Conservation (phyloP, 2,888 invertebrate genomes). For the Caenorhabditis sinica region DNA sequence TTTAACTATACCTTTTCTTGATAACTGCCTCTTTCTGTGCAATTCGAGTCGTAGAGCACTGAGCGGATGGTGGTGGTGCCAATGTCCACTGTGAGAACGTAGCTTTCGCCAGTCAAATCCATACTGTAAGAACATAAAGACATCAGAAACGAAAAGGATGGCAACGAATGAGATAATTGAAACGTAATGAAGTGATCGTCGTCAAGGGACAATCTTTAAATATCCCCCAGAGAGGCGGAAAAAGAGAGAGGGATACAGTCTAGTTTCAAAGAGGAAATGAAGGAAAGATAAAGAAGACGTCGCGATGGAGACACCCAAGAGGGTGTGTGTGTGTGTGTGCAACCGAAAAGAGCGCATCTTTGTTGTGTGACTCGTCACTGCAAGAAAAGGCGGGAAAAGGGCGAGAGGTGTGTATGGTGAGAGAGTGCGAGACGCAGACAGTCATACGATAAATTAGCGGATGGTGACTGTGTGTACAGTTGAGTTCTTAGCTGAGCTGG, state of each 20-base stretch:
- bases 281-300: constrained; percentile 28
- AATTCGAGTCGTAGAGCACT: constrained; percentile 75
- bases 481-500: background rate
- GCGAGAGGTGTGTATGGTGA: constrained; percentile 22
- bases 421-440: constrained; percentile 53
- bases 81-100: constrained; percentile 76
- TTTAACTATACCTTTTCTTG: constrained; percentile 59
- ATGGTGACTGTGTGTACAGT: constrained; percentile 11
- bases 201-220: constrained; percentile 48
- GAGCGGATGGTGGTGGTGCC: constrained; percentile 80
- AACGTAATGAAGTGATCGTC: constrained; percentile 18
- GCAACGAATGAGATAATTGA: constrained; percentile 21
- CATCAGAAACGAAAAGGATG: constrained; percentile 27
- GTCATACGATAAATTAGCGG: constrained; percentile 32
- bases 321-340: constrained; percentile 33
- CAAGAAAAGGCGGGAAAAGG: constrained; percentile 28
- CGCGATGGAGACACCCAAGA: constrained; percentile 26
- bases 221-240: constrained; percentile 24
- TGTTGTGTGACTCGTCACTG: constrained; percentile 44
- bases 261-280: constrained; percentile 35
- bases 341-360: constrained; percentile 48
- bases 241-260: constrained; percentile 31
- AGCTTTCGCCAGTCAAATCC: constrained; percentile 23
- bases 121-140: background rate
- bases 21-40: constrained; percentile 69